Conservation (phyloP, 2,888 invertebrate species). For the Sesamia inferens region DNA sequence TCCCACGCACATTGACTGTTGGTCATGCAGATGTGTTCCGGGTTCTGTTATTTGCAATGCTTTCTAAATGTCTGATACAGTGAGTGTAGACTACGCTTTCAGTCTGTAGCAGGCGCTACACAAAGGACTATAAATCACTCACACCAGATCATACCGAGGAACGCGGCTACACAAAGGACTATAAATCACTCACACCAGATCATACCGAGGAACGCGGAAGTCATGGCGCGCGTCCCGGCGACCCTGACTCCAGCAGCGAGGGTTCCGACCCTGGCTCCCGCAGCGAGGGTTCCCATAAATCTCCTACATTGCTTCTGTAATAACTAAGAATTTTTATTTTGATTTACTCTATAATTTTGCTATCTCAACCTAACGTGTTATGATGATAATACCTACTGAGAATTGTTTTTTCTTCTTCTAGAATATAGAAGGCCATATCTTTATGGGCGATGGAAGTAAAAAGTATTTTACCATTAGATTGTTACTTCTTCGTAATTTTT, state of each 20-base stretch:
- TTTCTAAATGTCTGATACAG: constrained; percentile 77
- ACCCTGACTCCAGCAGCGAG: too few relatives aligned
- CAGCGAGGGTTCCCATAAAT: too few relatives aligned
- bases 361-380: constrained; percentile 18
- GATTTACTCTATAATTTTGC: constrained; percentile 48
- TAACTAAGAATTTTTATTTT: constrained; percentile 32
- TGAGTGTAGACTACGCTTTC: constrained; percentile 71
- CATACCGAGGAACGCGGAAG: too few relatives aligned
- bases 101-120: too few relatives aligned
- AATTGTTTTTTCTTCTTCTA: constrained; percentile 26
- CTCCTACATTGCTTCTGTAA: constrained; percentile 56
- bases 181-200: too few relatives aligned
- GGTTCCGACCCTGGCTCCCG: too few relatives aligned
- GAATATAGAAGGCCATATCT: constrained; percentile 2
- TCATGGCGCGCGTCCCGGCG: too few relatives aligned
- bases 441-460: neutral
- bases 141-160: too few relatives aligned
- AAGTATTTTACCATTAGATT: neutral
- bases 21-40: too few relatives aligned
- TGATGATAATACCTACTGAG: constrained; percentile 29
- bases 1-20: too few relatives aligned
- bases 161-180: too few relatives aligned
- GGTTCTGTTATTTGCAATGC: constrained; percentile 37
- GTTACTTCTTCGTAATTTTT: constrained; percentile 12
- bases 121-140: too few relatives aligned